Evolutionary conservation across 2,888 invertebrate species (phyloP), one percentile per base, ranked within the genome.

Genomic region (Cordilura impudica): DNA sequence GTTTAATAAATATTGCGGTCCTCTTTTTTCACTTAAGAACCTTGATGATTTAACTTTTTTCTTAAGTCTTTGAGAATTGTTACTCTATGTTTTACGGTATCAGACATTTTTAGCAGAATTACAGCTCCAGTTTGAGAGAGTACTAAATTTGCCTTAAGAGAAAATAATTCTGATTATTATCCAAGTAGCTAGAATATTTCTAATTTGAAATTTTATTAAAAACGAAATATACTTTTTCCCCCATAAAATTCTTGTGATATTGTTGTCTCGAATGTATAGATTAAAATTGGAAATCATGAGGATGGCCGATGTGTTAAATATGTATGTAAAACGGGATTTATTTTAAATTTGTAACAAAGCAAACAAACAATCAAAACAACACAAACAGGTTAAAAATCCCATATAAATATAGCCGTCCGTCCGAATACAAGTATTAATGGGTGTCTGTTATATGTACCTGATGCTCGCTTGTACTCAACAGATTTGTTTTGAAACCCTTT

Each of bases 261-360:
- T 31, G 2, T 0, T 35, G 31, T 31, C n/a, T 39, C 35, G 35
- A 39, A 39, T 26, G 26, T 3, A 4, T 4, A 8, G 18, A n/a
- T 56, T 5, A 7, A 19, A 49, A 1, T 66, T 35, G 53, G 3
- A 16, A 35, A 14, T 47, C 23, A 23, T 19, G 21, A 16, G 5
- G 6, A 10, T 10, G 43, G 10, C 35, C 39, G 31, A 21, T 39
- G 58, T 7, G 8, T 43, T 43, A 12, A 54, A 67, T n/a, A 49
- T 58, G 49, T n/a, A 49, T 58, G 49, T 73, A 66, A 45, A 56
- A 73, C n/a, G 69, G 35, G 12, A 49, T 69, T 69, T 23, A 39
- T 66, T 51, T 51, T 23, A 58, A 39, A 39, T 45, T 26, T 14
- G 16, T 16, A 45, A 39, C 35, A n/a, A 39, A 39, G n/a, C 47